phyloP scores from a whole-genome alignment of 2,797 vertebrate genomes.

The Stomatorhinus walkeri region DNA sequence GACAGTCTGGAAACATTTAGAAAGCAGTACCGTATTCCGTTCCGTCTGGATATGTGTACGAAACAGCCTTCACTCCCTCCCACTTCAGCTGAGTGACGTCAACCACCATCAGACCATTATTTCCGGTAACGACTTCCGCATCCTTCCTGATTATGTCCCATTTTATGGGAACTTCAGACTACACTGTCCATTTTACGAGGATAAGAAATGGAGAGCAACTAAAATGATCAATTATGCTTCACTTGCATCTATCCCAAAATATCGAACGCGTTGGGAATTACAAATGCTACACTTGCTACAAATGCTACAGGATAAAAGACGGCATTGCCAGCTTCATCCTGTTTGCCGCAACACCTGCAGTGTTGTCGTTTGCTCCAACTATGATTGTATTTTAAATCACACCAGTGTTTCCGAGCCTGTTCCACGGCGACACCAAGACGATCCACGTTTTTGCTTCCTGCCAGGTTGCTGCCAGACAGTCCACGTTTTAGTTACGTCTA shows the following conservation, averaged over 20 bases:
- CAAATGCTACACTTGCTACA: neutral
- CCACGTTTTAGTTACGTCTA: neutral
- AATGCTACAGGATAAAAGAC: neutral
- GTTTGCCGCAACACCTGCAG: neutral
- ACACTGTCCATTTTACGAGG: neutral
- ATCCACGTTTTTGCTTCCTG: neutral
- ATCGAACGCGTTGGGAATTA: neutral
- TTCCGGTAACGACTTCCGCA: constrained; percentile 50
- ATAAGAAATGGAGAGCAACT: neutral
- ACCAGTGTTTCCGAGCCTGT: neutral
- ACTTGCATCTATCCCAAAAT: neutral
- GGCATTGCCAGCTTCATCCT: neutral
- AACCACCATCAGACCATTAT: constrained; percentile 39
- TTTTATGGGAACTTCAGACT: neutral
- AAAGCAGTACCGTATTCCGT: constrained; percentile 18
- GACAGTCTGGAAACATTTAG: neutral
- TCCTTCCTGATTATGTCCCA: neutral
- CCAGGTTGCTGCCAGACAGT: neutral
- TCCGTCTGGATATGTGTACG: constrained; percentile 19
- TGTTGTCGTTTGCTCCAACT: neutral
- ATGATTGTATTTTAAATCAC: neutral
- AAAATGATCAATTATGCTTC: neutral
- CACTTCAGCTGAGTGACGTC: constrained; percentile 31
- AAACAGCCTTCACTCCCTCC: constrained; percentile 56
- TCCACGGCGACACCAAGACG: neutral